Conservation (phyloP, 2,113 vertebrate species). For the Silurus asotus region DNA sequence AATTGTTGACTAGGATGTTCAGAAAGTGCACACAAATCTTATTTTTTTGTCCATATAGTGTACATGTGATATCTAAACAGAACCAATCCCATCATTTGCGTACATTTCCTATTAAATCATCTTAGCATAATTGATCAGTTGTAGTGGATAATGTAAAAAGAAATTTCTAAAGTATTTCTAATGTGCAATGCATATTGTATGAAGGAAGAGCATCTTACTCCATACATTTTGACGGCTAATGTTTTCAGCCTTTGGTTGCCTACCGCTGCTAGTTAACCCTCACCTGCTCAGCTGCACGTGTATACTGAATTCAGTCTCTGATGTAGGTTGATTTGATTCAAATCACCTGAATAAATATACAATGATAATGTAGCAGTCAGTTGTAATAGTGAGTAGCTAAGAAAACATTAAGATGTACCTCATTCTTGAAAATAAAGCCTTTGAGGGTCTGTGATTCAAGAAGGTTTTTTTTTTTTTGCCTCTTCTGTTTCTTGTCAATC, state of each 20-base stretch:
- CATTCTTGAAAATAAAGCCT: not conserved
- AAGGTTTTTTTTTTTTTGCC: not conserved
- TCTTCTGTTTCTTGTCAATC: not conserved
- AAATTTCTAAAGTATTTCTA: too few relatives aligned
- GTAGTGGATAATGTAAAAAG: not conserved
- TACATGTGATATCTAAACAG: not conserved
- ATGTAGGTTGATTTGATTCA: not conserved
- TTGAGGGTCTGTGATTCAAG: not conserved
- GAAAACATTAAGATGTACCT: not conserved
- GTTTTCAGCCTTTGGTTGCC: too few relatives aligned
- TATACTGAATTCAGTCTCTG: not conserved
- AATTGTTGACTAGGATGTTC: too few relatives aligned
- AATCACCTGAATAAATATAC: not conserved
- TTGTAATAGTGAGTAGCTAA: not conserved
- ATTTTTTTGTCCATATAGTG: too few relatives aligned
- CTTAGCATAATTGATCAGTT: not conserved
- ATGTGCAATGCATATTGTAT: not conserved
- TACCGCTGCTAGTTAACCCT: not conserved
- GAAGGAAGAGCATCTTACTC: not conserved
- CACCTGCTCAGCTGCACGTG: not conserved
- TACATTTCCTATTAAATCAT: not conserved
- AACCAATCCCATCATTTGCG: not conserved
- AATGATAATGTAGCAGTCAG: not conserved
- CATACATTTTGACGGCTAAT: too few relatives aligned
- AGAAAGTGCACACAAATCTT: too few relatives aligned